phyloP scores from a whole-genome alignment of 2,113 vertebrate genomes.

The Chamaea fasciata region DNA sequence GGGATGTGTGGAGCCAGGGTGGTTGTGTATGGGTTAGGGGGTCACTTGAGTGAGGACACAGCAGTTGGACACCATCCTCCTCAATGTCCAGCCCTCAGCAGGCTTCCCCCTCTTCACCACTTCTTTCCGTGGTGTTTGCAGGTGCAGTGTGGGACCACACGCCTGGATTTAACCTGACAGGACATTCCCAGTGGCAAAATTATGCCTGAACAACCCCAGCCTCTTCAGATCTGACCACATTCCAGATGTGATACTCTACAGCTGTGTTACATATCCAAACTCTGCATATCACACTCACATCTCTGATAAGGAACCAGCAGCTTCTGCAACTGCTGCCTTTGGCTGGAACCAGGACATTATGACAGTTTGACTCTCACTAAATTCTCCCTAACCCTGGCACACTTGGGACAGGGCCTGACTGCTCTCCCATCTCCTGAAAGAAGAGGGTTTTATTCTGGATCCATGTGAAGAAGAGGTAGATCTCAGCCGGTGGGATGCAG shows the following conservation, averaged over 20 bases:
- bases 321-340: neutral
- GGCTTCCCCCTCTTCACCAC: too few relatives aligned
- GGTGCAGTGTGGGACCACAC: neutral
- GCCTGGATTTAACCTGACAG: neutral
- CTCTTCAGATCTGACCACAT: neutral
- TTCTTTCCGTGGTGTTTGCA: neutral
- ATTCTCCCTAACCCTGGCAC: neutral
- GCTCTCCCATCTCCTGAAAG: neutral
- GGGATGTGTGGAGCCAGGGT: neutral
- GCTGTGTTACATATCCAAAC: neutral
- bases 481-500: neutral
- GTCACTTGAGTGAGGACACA: accelerated
- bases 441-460: neutral
- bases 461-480: neutral
- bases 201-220: neutral
- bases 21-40: accelerated
- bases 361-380: neutral
- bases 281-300: neutral
- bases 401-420: neutral
- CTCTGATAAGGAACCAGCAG: slow-evolving; percentile 6
- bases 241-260: neutral
- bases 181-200: neutral
- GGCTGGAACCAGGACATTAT: neutral
- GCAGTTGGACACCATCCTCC: neutral
- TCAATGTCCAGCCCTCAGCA: neutral